Base-by-base conservation (phyloP, 2,888 invertebrate species). In the Ichneumon xanthorius region DNA sequence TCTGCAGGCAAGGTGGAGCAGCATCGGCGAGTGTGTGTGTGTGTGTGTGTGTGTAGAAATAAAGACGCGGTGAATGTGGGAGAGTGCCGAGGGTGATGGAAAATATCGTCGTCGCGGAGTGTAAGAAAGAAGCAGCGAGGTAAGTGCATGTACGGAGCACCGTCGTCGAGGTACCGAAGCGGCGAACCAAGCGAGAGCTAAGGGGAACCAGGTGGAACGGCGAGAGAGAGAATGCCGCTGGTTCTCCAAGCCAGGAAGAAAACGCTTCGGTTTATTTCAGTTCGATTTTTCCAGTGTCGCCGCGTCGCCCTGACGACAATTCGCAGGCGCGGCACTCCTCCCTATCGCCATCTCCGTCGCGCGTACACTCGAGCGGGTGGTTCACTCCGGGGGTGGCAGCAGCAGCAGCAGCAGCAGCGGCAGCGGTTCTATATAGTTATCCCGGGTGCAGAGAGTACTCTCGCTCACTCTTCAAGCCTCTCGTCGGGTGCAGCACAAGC, bases 201-300 rank as follows among this genome's bases (percentile, higher is more conserved):
- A 70, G 65, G 22, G 72, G 55, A 22, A n/a, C 19, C 67, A 33
- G 19, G 63, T 26, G 61, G 80, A 82, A 87, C 87, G 83, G 71
- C 77, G 78, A 88, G 81, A 72, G 85, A 85, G 87, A 79, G 86
- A 87, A 86, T 83, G 85, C 86, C 73, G 78, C 72, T n/a, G 79
- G 76, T 81, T 75, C 86, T 87, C 86, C 86, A 72, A 86, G 87
- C 88, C 82, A 81, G 87, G 91, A 91, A 90, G 92, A 92, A 93
- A 93, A 92, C 90, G 91, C 93, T 93, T 93, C 91, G 93, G 93
- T 93, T 92, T 93, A 93, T 93, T 93, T 92, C 91, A 90, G 92
- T 94, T 94, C 94, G 93, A 94, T 94, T 94, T 94, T 94, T 94
- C 93, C 92, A 91, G 92, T 92, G 93, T 92, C 93, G 91, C 91